Base-by-base conservation (phyloP, 2,113 vertebrate genomes). In the Planiliza haematocheilus region DNA sequence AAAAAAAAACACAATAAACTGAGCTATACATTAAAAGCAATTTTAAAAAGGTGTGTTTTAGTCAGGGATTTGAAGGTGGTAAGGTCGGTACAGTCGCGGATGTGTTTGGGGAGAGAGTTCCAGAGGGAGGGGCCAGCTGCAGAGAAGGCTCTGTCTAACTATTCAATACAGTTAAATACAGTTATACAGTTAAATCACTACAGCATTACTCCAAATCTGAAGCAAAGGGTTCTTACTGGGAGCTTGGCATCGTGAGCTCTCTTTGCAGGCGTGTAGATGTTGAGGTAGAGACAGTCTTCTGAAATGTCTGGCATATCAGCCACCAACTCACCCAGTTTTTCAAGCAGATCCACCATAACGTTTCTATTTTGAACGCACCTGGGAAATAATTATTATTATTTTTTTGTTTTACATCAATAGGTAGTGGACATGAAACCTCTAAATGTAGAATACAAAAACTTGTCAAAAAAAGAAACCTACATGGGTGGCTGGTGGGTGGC, bases 241-340 rank as follows among this genome's bases (percentile, higher is more conserved):
- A 94, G 82, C 51, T 91, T 92, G 36, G 69, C 62, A 64, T 84
- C 14, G n/a, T 42, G 65, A 46, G 72, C 64, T 72, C 84, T 86
- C 53, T 85, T 88, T 51, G 89, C 87, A 42, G 94, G 91, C 17
- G 87, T 89, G 81, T 91, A 93, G 53, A 94, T 87, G 46, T 94
- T 93, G 56, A 94, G 90, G 82, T 94, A 94, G 64, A 94, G 89
- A 37, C 94, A 94, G 82, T 94, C 93, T 63, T 94, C 94, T 20
- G 94, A 94, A 50, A 91, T 20, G 1, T 81, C 75, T 12, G 83
- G 88, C 7, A 85, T 0, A 0, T 90, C 83, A n/a, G 42, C 1
- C 0, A 18, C 0, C 8, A 70, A 0, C 0, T 4, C 8, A 14
- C 62, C 8, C 0, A 80, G 0, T 9, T 42, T 7, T 0, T 72